phyloP scores from a whole-genome alignment of 1,140 invertebrate genomes.

The Heliconius hewitsoni region DNA sequence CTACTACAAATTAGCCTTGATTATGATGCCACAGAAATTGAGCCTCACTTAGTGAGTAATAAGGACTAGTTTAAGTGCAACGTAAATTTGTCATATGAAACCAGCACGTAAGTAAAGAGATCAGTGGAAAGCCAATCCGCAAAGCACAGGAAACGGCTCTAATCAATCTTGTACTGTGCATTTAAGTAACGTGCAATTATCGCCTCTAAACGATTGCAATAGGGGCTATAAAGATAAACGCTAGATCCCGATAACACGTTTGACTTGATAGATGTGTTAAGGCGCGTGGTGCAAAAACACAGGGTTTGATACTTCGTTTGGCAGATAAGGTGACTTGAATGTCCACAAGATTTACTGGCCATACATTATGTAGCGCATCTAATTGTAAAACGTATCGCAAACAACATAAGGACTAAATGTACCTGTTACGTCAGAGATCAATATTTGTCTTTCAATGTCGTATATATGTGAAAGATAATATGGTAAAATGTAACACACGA shows the following conservation, averaged over 20 bases:
- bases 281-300: slow-evolving; percentile 37
- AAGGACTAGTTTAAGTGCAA: slow-evolving; percentile 31
- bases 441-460: neutral
- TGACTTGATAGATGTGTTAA: slow-evolving; percentile 33
- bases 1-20: slow-evolving; percentile 18
- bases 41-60: slow-evolving; percentile 28
- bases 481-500: neutral
- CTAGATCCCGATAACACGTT: slow-evolving; percentile 23
- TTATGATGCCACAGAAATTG: slow-evolving; percentile 32
- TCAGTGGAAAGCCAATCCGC: slow-evolving; percentile 62
- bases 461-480: neutral
- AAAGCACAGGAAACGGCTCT: slow-evolving; percentile 58
- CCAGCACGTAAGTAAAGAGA: slow-evolving; percentile 56
- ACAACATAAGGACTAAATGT: neutral
- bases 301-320: slow-evolving; percentile 32
- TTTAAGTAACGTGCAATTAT: slow-evolving; percentile 47
- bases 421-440: too few relatives aligned
- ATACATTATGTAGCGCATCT: neutral
- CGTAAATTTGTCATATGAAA: slow-evolving; percentile 40
- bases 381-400: slow-evolving; percentile 1
- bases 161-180: slow-evolving; percentile 54
- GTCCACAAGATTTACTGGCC: slow-evolving; percentile 25
- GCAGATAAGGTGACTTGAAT: slow-evolving; percentile 34
- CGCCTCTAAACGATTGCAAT: slow-evolving; percentile 43
- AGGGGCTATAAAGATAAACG: slow-evolving; percentile 43